These are phyloP conservation scores for Salvator merianae DNA, from an alignment of 2,113 vertebrate species.

Conservation along the genomic window DNA sequence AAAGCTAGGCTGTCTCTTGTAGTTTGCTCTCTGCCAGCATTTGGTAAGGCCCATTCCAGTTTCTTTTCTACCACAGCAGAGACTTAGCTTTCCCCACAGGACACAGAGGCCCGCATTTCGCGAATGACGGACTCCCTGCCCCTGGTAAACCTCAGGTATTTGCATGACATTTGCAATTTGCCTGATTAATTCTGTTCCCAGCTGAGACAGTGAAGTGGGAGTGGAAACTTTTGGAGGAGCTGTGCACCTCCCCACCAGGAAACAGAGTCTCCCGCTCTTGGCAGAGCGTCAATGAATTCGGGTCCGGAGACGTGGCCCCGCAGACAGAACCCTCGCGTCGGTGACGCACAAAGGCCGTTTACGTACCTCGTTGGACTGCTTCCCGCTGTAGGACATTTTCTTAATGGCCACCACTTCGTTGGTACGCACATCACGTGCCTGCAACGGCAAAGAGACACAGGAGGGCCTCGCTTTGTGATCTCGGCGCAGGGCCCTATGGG, in stretches of 20 bases:
- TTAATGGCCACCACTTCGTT: conserved; percentile 99
- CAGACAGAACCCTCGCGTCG: neutral
- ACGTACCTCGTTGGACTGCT: conserved; percentile 95
- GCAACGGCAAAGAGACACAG: conserved; percentile 25
- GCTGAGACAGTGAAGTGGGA: neutral
- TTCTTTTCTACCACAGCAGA: neutral
- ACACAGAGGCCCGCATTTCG: neutral
- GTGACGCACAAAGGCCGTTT: neutral
- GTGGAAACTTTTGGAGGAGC: neutral
- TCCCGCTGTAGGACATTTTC: conserved; percentile 99
- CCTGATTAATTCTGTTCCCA: neutral
- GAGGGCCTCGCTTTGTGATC: too few species aligned
- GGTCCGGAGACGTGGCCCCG: neutral
- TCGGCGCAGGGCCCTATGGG: too few species aligned
- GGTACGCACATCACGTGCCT: conserved; percentile 96
- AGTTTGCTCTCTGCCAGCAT: too few species aligned
- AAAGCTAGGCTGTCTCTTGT: too few species aligned
- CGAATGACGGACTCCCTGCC: neutral
- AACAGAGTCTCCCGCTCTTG: neutral
- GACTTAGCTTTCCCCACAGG: neutral
- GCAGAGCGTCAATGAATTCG: neutral
- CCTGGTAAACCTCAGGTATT: too few species aligned
- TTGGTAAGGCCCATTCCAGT: too few species aligned
- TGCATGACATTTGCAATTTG: neutral
- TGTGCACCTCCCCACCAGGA: neutral